These are phyloP conservation scores for Alligator mississippiensis DNA, from an alignment of 2,113 vertebrate genomes.

Conservation along the genomic window DNA sequence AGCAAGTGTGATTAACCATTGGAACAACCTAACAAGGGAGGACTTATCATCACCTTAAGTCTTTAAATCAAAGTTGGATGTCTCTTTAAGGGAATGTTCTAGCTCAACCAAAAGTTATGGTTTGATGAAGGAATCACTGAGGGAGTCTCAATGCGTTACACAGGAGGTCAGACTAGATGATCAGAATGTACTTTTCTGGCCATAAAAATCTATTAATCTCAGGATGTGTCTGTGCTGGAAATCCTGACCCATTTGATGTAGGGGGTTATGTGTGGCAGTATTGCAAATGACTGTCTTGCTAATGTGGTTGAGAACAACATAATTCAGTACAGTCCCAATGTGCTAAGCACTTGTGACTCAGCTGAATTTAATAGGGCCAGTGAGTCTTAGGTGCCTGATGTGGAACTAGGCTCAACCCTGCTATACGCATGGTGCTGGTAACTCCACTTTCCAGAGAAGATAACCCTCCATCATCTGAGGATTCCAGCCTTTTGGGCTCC, in stretches of 20 bases:
- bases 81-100: background rate
- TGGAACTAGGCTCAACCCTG: background rate
- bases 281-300: background rate
- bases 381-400: background rate
- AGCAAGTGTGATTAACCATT: accelerated
- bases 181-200: background rate
- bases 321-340: background rate
- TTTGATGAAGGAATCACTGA: background rate
- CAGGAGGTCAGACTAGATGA: background rate
- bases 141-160: background rate
- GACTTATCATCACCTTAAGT: background rate
- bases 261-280: background rate
- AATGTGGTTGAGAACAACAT: background rate
- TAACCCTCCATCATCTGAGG: background rate
- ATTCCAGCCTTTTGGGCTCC: too few species aligned
- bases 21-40: background rate
- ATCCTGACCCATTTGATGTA: background rate
- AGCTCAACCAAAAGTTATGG: background rate
- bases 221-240: background rate
- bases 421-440: background rate
- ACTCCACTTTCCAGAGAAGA: background rate
- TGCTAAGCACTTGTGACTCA: background rate
- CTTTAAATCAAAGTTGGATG: background rate
- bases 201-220: background rate
- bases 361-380: background rate